Evolutionary conservation across 37 sponge, comb jelly and placozoan genomes (phyloP), one percentile per base, ranked within the genome.

Genomic region (Haliclona indistincta): DNA sequence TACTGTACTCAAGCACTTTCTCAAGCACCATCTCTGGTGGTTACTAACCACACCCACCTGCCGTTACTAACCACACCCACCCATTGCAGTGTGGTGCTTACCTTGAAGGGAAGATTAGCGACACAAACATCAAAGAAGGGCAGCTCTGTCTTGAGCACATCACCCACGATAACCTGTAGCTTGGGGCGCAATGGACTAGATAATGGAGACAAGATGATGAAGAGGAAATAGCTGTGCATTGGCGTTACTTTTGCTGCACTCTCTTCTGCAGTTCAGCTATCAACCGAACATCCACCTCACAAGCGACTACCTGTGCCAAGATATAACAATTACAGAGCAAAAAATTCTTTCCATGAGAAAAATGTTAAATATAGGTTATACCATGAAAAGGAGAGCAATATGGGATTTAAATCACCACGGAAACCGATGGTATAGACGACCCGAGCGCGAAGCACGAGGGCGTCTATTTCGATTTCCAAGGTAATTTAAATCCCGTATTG

Each of bases 111-210:
- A 42, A 97, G 84, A 70, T 97, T 97, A 4, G 99, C 99, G 7
- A 97, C 99, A 87, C 99, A 97, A 53, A 97, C 95, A 71, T 92
- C 93, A 78, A 97, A 97, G 78, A 88, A 95, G 0, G 99, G 99
- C 2, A 97, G 83, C n/a, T 94, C 95, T 62, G 83, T 86, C 61
- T 92, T 92, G 40, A 96, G 60, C 1, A 92, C 96, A 76, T 97
- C 95, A 20, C 95, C 99, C 54, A 94, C 84, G 10, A 95, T 77
- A 26, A 97, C 82, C 66, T 97, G 80, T 45, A 97, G 69, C 74
- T 97, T 97, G 33, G 70, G 64, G 23, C 93, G 72, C 38, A 65
- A 40, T 4, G 90, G 87, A 4, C 93, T 92, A n/a, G n/a, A n/a
- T n/a, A n/a, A n/a, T n/a, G n/a, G n/a, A n/a, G n/a, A n/a, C n/a